Conservation (phyloP, 2,888 invertebrate species). For the Erpobdella octoculata region DNA sequence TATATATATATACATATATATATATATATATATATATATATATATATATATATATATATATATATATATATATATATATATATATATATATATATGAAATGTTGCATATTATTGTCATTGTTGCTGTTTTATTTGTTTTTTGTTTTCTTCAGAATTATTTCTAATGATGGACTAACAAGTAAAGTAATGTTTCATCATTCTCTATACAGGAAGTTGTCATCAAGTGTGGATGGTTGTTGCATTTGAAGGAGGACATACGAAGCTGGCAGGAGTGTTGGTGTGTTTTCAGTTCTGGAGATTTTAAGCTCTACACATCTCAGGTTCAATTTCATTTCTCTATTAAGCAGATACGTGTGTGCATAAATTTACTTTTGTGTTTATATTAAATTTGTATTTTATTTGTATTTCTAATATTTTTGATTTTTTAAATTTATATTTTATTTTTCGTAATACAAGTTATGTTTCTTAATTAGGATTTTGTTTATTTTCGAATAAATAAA, state of each 20-base stretch:
- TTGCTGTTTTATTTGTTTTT: background rate
- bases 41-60: too few species aligned
- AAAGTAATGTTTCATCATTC: background rate
- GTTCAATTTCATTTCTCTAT: slow-evolving; percentile 59
- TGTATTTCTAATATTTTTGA: background rate
- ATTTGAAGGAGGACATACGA: slow-evolving; percentile 85
- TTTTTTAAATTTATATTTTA: background rate
- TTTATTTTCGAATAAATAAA: too few species aligned
- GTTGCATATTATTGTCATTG: too few species aligned
- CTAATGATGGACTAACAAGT: background rate
- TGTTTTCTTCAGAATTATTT: background rate
- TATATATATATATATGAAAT: too few species aligned
- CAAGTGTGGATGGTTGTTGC: slow-evolving; percentile 79
- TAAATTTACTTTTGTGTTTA: background rate
- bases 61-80: too few species aligned
- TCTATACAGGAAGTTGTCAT: slow-evolving; percentile 57
- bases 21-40: too few species aligned
- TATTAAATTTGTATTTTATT: background rate
- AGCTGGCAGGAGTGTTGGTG: slow-evolving; percentile 95
- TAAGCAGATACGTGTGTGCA: slow-evolving; percentile 38
- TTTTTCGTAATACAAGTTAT: background rate
- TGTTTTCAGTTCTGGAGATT: slow-evolving; percentile 80
- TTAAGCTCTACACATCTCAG: slow-evolving; percentile 48
- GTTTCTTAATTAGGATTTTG: too few species aligned
- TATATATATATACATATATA: too few species aligned